Conservation (phyloP, 2,888 invertebrate species). For the Phasia obesa region DNA sequence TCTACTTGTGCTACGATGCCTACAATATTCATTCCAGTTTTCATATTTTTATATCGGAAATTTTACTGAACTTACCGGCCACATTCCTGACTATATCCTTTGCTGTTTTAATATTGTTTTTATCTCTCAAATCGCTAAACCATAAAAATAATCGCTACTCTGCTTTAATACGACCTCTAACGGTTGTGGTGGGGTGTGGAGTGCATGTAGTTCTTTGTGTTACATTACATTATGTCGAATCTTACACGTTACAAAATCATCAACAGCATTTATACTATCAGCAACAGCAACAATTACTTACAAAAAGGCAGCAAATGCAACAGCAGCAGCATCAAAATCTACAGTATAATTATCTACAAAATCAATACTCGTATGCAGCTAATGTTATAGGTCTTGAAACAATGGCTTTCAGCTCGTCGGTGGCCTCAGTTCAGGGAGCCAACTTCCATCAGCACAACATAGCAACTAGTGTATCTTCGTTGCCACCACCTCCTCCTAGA, state of each 20-base stretch:
- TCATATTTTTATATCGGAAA: slow-evolving; percentile 90
- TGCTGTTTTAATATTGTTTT: slow-evolving; percentile 92
- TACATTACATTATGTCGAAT: slow-evolving; percentile 90
- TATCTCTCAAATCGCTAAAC: slow-evolving; percentile 90
- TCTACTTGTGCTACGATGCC: slow-evolving; percentile 95
- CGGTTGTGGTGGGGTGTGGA: slow-evolving; percentile 90
- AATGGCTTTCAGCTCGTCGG: slow-evolving; percentile 62
- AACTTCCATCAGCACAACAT: slow-evolving; percentile 68
- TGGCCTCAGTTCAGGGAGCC: slow-evolving; percentile 61
- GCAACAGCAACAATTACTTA: slow-evolving; percentile 76
- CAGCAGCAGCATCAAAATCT: slow-evolving; percentile 72
- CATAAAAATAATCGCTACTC: slow-evolving; percentile 88
- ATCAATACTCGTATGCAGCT: slow-evolving; percentile 63
- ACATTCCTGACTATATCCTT: slow-evolving; percentile 95
- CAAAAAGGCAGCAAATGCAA: slow-evolving; percentile 76
- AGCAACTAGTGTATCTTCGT: slow-evolving; percentile 73
- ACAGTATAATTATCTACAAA: slow-evolving; percentile 65
- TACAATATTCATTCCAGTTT: slow-evolving; percentile 93
- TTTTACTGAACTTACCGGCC: slow-evolving; percentile 92
- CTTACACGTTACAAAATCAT: slow-evolving; percentile 81
- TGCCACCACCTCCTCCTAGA: slow-evolving; percentile 81
- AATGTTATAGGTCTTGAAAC: slow-evolving; percentile 73
- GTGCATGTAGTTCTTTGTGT: slow-evolving; percentile 91
- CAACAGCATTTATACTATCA: slow-evolving; percentile 78
- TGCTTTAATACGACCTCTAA: slow-evolving; percentile 89